Percentiles rank a stretch among this genome's conserved stretches.
These are phyloP conservation scores for Byasa hedistus DNA, from an alignment of 2,888 invertebrate genomes.

Conservation along the genomic window DNA sequence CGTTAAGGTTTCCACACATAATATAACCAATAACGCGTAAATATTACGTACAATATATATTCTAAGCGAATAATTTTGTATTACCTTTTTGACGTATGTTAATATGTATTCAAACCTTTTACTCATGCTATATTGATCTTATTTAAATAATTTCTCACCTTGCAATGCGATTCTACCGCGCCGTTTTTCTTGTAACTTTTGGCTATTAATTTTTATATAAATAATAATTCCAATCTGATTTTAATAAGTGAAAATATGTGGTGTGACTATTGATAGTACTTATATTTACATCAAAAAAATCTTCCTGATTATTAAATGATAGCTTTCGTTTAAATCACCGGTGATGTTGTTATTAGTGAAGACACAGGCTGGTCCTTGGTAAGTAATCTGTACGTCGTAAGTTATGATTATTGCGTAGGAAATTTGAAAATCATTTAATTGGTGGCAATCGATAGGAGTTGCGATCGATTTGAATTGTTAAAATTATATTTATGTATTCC, in stretches of 20 bases:
- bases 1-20: no score
- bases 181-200: slow-evolving; percentile 4
- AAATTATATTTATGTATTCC: slow-evolving; percentile 72
- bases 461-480: slow-evolving; percentile 73
- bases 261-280: background rate
- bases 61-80: background rate
- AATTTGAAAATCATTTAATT: slow-evolving; percentile 42
- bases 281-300: background rate
- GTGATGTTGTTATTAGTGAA: background rate
- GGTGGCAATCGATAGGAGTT: slow-evolving; percentile 48
- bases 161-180: slow-evolving; percentile 9
- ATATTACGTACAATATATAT: background rate
- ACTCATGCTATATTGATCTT: slow-evolving; percentile 2
- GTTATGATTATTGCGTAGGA: slow-evolving; percentile 34
- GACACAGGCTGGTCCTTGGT: slow-evolving; percentile 69
- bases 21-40: no score
- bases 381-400: slow-evolving; percentile 44
- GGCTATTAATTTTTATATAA: background rate
- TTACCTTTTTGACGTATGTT: background rate
- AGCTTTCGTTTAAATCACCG: slow-evolving; percentile 1
- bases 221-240: background rate
- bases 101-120: background rate
- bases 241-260: background rate
- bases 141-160: slow-evolving; percentile 13
- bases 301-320: background rate